Evolutionary conservation across 1,140 invertebrate genomes (phyloP), one percentile per base, ranked within the genome.

Genomic region (Lepidostoma basale): DNA sequence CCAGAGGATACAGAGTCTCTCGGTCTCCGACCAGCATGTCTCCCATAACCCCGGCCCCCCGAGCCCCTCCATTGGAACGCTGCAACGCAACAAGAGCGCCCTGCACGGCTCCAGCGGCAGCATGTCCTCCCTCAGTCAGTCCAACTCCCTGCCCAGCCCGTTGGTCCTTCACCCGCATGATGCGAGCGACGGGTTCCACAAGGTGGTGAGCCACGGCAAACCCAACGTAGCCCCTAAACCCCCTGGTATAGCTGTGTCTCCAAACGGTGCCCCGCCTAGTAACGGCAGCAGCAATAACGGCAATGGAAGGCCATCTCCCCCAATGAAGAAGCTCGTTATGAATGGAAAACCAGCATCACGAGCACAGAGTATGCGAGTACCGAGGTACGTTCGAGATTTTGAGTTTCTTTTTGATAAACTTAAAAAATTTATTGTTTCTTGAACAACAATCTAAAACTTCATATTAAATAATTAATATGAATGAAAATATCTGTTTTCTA

Each of bases 191-290:
- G 76, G 1, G 68, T 77, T 0, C 74, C 78, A 12, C 36, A 68
- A 66, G 44, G 62, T 66, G 3, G 54, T 66, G 1, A 84, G 76
- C 72, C 81, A 85, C 76, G 84, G 85, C 26, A 86, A 86, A 73
- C 85, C 85, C 0, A 81, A 86, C 75, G 69, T 86, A 45, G 85
- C 85, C 20, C 85, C 85, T 0, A 85, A 85, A 74, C 84, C 85
- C 3, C 84, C 85, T 1, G 54, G 75, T 14, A 52, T 79, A 67
- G 26, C 40, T 4, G 58, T 74, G 4, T 60, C 69, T 8, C 58
- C 73, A 1, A 66, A 66, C 44, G 63, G 63, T 42, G 49, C 56
- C 14, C 5, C 23, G 1, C 10, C 42, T 14, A 33, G 20, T 6
- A 36, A 49, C 22, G 59, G 54, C 9, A 58, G 74, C 23, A 73